Conservation (phyloP, 2,888 invertebrate species). For the Megalurothrips usitatus region DNA sequence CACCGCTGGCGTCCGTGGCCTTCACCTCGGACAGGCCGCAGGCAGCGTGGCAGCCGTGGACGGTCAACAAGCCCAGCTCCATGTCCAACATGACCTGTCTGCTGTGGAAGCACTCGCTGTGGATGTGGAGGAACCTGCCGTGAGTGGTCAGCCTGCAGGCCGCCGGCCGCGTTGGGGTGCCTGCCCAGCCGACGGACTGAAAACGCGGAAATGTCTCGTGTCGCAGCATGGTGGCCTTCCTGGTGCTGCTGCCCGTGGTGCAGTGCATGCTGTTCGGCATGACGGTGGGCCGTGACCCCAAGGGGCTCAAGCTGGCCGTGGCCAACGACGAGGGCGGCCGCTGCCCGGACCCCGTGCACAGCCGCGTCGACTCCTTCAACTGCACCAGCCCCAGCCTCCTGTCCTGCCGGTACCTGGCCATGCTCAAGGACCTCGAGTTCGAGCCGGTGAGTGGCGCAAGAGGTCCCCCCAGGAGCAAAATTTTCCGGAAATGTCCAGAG, state of each 20-base stretch:
- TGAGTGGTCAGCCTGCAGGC: background rate
- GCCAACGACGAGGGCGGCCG: slow-evolving; percentile 69
- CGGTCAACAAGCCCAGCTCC: background rate
- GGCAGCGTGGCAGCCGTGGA: background rate
- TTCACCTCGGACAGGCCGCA: background rate
- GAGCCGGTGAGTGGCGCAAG: slow-evolving; percentile 55
- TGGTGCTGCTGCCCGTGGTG: slow-evolving; percentile 76
- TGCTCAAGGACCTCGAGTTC: slow-evolving; percentile 61
- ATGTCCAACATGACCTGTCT: slow-evolving; percentile 32
- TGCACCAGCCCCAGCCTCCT: slow-evolving; percentile 42
- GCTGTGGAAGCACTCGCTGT: slow-evolving; percentile 40
- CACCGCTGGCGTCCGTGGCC: background rate
- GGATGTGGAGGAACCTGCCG: slow-evolving; percentile 40
- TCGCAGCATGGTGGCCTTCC: slow-evolving; percentile 71
- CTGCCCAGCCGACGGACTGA: background rate
- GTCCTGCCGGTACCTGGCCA: slow-evolving; percentile 55
- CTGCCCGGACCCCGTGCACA: slow-evolving; percentile 42
- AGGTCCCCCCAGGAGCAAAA: too few relatives aligned
- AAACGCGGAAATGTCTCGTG: slow-evolving; percentile 3
- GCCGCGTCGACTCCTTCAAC: slow-evolving; percentile 41
- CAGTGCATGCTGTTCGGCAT: slow-evolving; percentile 84
- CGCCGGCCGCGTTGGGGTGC: background rate
- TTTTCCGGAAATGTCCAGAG: too few relatives aligned
- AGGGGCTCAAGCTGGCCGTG: slow-evolving; percentile 68
- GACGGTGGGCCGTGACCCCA: slow-evolving; percentile 82